Evolutionary conservation across 2,888 invertebrate genomes (phyloP), one percentile per base, ranked within the genome.

Genomic region (Sepiola atlantica): DNA sequence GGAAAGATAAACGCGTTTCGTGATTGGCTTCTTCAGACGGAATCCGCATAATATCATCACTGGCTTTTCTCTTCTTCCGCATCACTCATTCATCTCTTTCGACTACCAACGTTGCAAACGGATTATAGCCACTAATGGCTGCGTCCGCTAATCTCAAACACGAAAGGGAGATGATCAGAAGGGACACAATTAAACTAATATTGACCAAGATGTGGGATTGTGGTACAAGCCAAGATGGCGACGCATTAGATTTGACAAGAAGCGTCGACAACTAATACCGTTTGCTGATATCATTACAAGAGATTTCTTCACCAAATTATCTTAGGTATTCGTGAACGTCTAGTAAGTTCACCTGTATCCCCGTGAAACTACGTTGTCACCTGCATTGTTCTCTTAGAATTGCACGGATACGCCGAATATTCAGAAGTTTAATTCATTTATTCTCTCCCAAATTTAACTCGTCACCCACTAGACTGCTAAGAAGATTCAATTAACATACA

Each of bases 161-260:
- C n/a, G n/a, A 32, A 4, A 12, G n/a, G n/a, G n/a, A n/a, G 77
- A 77, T 77, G n/a, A 32, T 16, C n/a, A 32, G 77, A 77, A 77
- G 77, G n/a, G 77, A 77, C n/a, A 77, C 77, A 77, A 77, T 77
- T 77, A 77, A 77, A 77, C 32, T 77, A 77, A n/a, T n/a, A 77
- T n/a, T 77, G n/a, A 16, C 77, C 32, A 77, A 77, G 77, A 77
- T 77, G 77, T 77, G 12, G 32, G n/a, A n/a, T 14, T n/a, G 16
- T n/a, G 32, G n/a, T n/a, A n/a, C n/a, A n/a, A 32, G n/a, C 77
- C 16, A n/a, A 14, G 32, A 8, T n/a, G 14, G 16, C 77, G n/a
- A 77, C 77, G 77, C 3, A n/a, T n/a, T 77, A 16, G 77, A 77
- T 77, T 77, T 77, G n/a, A 32, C 6, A 21, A n/a, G n/a, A 14